Evolutionary conservation across 2,888 invertebrate genomes (phyloP).

Genomic region (Brachyptera putata): DNA sequence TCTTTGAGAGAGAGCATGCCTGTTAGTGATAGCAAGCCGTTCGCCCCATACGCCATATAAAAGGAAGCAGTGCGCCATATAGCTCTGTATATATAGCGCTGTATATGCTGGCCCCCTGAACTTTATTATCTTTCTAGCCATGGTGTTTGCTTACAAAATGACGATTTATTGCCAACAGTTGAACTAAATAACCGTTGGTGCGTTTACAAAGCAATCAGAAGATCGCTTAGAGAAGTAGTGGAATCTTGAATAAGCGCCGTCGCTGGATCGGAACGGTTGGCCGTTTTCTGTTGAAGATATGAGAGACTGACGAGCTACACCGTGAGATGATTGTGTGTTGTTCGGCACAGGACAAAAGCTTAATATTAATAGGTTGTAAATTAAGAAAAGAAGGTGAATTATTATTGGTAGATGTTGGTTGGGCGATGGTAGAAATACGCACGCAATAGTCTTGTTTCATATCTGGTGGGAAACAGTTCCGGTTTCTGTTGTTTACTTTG

Average conservation of each 20-base stretch:
- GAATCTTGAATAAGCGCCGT: too few relatives aligned
- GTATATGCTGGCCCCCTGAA: too few relatives aligned
- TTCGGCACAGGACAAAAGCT: conserved; percentile 1
- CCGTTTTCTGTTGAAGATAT: too few relatives aligned
- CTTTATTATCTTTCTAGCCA: not conserved
- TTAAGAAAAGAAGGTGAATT: conserved; percentile 5
- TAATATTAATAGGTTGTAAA: conserved; percentile 15
- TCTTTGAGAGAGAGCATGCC: not conserved
- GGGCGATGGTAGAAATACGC: too few relatives aligned
- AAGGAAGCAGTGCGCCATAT: not conserved
- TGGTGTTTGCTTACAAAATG: not conserved
- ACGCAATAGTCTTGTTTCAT: not conserved
- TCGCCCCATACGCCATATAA: not conserved
- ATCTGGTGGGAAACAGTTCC: not conserved
- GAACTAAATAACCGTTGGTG: not conserved
- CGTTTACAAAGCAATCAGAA: conserved; percentile 2
- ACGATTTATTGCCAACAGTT: not conserved
- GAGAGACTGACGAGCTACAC: too few relatives aligned
- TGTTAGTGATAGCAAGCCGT: not conserved
- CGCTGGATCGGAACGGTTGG: too few relatives aligned
- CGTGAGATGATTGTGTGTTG: too few relatives aligned
- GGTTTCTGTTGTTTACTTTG: not conserved
- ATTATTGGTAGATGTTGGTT: too few relatives aligned
- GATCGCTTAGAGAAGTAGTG: not conserved
- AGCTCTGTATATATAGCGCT: too few relatives aligned